Conservation (phyloP, 2,888 invertebrate species). For the Caenorhabditis afra region DNA sequence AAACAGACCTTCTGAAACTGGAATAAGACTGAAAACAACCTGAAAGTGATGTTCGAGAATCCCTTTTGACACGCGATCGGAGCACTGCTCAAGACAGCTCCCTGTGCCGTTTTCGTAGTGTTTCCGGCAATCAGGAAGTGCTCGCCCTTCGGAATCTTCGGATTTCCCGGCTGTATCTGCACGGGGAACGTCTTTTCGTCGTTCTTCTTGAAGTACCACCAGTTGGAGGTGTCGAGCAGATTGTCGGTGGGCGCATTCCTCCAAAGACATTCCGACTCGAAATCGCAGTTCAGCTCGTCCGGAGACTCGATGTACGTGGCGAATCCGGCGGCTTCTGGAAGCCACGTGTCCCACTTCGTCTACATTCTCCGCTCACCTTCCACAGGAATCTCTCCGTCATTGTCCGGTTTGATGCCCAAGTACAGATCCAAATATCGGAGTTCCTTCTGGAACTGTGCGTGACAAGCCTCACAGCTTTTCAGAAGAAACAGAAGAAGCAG, state of each 20-base stretch:
- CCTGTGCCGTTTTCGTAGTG: conserved; percentile 73
- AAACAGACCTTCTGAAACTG: conserved; percentile 20
- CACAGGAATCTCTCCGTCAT: conserved; percentile 71
- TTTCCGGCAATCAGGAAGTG: conserved; percentile 78
- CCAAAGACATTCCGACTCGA: conserved; percentile 76
- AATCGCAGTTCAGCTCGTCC: conserved; percentile 74
- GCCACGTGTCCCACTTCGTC: background rate
- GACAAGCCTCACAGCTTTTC: conserved; percentile 50
- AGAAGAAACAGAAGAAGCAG: conserved; percentile 35
- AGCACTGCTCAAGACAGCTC: conserved; percentile 76
- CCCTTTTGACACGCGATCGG: conserved; percentile 79
- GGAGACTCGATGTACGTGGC: conserved; percentile 72
- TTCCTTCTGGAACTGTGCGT: conserved; percentile 76
- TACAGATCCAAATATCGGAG: conserved; percentile 78
- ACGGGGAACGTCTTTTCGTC: conserved; percentile 77
- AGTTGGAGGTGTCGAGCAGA: conserved; percentile 78
- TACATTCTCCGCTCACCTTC: conserved; percentile 63
- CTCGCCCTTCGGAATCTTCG: conserved; percentile 63
- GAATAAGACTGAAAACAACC: conserved; percentile 46
- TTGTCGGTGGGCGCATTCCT: conserved; percentile 74
- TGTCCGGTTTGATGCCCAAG: conserved; percentile 75
- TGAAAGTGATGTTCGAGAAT: conserved; percentile 72
- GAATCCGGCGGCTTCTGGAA: conserved; percentile 66
- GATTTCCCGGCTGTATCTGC: conserved; percentile 77
- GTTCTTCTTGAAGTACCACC: conserved; percentile 77